A percentile compares a stretch with the other conserved stretches of the same genome.
Evolutionary conservation across 2,888 invertebrate genomes (phyloP).

Genomic region (Caenorhabditis virilis): DNA sequence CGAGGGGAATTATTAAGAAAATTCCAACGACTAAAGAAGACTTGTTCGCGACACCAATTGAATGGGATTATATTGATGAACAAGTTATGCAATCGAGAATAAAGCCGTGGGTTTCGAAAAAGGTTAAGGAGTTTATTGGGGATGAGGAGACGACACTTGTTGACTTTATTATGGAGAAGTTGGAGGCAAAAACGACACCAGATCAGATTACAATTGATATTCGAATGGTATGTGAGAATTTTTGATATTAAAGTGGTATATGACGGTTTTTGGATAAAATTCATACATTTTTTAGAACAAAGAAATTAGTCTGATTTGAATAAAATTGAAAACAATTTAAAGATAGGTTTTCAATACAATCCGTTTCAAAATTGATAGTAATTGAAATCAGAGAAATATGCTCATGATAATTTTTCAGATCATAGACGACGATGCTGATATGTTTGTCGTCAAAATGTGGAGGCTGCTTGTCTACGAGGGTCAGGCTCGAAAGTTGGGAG

Average conservation of each 20-base stretch:
- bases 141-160: constrained; percentile 97
- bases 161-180: constrained; percentile 99
- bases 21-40: constrained; percentile 97
- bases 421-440: constrained; percentile 98
- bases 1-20: constrained; percentile 94
- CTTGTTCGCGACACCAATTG: constrained; percentile 90
- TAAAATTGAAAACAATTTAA: too few species aligned
- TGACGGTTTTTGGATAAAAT: not conserved
- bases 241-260: not conserved
- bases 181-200: constrained; percentile 88
- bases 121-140: constrained; percentile 96
- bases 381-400: not conserved
- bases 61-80: constrained; percentile 83
- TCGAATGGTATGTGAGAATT: constrained; percentile 82
- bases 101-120: constrained; percentile 99
- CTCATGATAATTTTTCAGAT: constrained; percentile 75
- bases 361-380: not conserved
- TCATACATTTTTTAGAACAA: not conserved
- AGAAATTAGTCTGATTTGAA: too few species aligned
- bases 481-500: constrained; percentile 73
- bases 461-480: constrained; percentile 97
- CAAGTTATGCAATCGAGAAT: constrained; percentile 91
- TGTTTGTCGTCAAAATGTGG: constrained; percentile 99
- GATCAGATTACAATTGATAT: constrained; percentile 95
- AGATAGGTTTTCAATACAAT: too few species aligned